Evolutionary conservation across 2,797 vertebrate species (phyloP), one percentile per base, ranked within the genome.

Genomic region (Lagorchestes hirsutus): DNA sequence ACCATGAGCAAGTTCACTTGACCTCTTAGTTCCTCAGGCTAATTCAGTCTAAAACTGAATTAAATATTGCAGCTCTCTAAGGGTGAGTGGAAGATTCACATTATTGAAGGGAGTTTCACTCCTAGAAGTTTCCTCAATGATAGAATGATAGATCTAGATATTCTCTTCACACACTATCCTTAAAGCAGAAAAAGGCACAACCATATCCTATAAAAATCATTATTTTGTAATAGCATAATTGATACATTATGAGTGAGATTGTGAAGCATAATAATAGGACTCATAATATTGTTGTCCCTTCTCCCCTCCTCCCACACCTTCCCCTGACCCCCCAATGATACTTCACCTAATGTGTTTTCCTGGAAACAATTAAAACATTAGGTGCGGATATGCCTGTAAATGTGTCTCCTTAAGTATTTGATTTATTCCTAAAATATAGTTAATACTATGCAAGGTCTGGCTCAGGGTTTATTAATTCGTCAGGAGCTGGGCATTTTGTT

Each of bases 261-360:
- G 40, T 87, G 40, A 4, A 46, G 31, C 8, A 27, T 46, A 27
- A 46, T 46, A 27, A 87, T 50, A 87, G 74, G 27, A 87, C 10
- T 46, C 74, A 50, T 46, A 46, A 82, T 46, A 82, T 46, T 50
- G 22, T 87, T 87, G 74, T 50, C 74, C 40, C 4, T 50, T 87
- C 34, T 40, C 0, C n/a, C n/a, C 6, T 3, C 0, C 57, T 1
- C 34, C 14, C 12, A 12, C 31, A 4, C 31, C 34, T 5, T 74
- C 16, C n/a, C n/a, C 16, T n/a, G 6, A 6, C 24, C 22, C 22
- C 74, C 10, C 46, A 46, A 87, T 87, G 74, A 87, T 87, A 11
- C 40, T 50, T 87, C 22, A 46, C 22, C 13, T 87, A 87, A 87
- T 82, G 16, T 50, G 24, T 87, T 87, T 87, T 87, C 40, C 74